Evolutionary conservation across 2,797 vertebrate genomes (phyloP).

Genomic region (Rhinatrema bivittatum): DNA sequence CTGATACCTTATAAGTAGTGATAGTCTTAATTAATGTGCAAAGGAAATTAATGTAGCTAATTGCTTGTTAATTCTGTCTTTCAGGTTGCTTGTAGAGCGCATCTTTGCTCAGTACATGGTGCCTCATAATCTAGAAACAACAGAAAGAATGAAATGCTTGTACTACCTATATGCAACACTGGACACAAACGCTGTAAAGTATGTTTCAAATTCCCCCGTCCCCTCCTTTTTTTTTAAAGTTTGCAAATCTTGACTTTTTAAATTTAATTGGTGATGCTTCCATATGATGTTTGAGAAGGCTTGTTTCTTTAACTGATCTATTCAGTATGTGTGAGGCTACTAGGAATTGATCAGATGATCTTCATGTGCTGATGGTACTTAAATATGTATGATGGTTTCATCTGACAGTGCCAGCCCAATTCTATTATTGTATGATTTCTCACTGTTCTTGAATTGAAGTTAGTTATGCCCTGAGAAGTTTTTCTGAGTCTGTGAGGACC

Average conservation of each 20-base stretch:
- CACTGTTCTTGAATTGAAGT: too few species aligned
- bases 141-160: slow-evolving; percentile 93
- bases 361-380: too few species aligned
- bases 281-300: not conserved
- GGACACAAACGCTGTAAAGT: slow-evolving; percentile 95
- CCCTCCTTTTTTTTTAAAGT: not conserved
- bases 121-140: slow-evolving; percentile 90
- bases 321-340: not conserved
- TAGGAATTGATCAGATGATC: not conserved
- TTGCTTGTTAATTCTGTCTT: slow-evolving; percentile 11
- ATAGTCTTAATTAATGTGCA: not conserved
- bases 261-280: not conserved
- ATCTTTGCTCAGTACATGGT: slow-evolving; percentile 98
- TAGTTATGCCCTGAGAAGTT: too few species aligned
- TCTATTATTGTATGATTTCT: too few species aligned
- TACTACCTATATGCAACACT: slow-evolving; percentile 94
- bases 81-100: slow-evolving; percentile 87
- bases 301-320: not conserved
- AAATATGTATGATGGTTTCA: too few species aligned
- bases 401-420: too few species aligned
- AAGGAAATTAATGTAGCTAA: slow-evolving; percentile 1
- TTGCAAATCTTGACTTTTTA: not conserved
- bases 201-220: slow-evolving; percentile 54
- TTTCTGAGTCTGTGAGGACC: too few species aligned
- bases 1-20: not conserved